Base-by-base conservation (phyloP, 2,113 vertebrate genomes). In the Oriolus oriolus region DNA sequence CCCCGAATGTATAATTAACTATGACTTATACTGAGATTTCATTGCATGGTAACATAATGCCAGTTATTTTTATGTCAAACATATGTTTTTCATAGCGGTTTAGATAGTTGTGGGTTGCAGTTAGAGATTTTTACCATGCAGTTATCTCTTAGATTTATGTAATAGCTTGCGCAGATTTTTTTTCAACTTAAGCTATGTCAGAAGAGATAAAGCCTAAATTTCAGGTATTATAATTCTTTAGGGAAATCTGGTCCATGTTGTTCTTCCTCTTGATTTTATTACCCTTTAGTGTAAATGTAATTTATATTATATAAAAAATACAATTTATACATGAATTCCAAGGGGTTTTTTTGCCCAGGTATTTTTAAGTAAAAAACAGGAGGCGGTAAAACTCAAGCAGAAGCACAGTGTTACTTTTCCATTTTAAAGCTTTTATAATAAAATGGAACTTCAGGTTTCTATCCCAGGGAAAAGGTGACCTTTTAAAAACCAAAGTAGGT, bases 61-160 rank as follows among this genome's bases (percentile, higher is more conserved):
- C 74, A 94, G 79, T 97, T 95, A 95, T 75, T 93, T 95, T 95
- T 73, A 88, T 96, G 83, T 88, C 84, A 96, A 80, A 92, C 92
- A 93, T 96, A 87, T 97, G 89, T 89, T 94, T 97, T 93, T 97
- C 96, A 86, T 82, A 90, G 79, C 89, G 13, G 54, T 77, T 95
- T 90, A 88, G 89, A 71, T 80, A 97, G 86, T 92, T 97, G 96
- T 96, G 95, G 96, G 95, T 84, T 97, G 90, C 59, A 95, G 95
- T 93, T 95, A 89, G 93, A 96, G 85, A 90, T 61, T 87, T 91
- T 93, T 92, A 97, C 24, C 86, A 95, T 94, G 94, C 69, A 96
- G 63, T 87, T 96, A 75, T 88, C 66, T 85, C 95, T 94, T 76
- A 93, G 68, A 90, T 96, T 98, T 98, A 97, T 95, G 89, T 95